Percentiles rank a stretch among this genome's conserved stretches.
Evolutionary conservation across 2,888 invertebrate species (phyloP).

Genomic region (Trachelus troglodyta): DNA sequence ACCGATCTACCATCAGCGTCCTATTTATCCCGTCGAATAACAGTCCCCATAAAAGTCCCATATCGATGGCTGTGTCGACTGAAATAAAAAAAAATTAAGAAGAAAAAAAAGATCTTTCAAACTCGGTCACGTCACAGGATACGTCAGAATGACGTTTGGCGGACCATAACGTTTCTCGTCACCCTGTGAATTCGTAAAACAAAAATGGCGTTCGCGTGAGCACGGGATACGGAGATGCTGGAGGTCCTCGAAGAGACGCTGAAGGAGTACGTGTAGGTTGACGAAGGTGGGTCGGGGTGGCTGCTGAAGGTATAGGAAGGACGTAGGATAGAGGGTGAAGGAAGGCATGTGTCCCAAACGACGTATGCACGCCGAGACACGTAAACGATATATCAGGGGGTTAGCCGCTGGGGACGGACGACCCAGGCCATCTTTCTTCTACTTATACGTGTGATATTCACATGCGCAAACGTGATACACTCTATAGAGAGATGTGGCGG

Average conservation of each 20-base stretch:
- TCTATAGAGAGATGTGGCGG: slow-evolving; percentile 48
- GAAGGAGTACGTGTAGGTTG: slow-evolving; percentile 14
- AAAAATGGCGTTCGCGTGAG: slow-evolving; percentile 36
- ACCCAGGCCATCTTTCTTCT: slow-evolving; percentile 64
- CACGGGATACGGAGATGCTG: slow-evolving; percentile 11
- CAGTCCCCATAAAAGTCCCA: too few species aligned
- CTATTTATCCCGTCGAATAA: too few species aligned
- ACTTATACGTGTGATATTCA: slow-evolving; percentile 59
- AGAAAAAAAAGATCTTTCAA: not conserved
- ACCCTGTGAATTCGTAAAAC: slow-evolving; percentile 60
- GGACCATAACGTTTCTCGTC: slow-evolving; percentile 33
- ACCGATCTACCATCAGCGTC: slow-evolving; percentile 19
- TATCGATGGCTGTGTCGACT: too few species aligned
- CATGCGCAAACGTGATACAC: slow-evolving; percentile 62
- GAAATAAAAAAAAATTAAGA: too few species aligned
- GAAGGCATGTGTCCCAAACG: slow-evolving; percentile 63
- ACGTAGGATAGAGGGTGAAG: slow-evolving; percentile 29
- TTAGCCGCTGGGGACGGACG: slow-evolving; percentile 66
- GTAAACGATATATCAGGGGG: slow-evolving; percentile 67
- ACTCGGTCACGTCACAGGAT: slow-evolving; percentile 17
- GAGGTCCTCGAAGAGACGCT: slow-evolving; percentile 7
- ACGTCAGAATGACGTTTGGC: slow-evolving; percentile 16
- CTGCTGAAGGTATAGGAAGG: slow-evolving; percentile 6
- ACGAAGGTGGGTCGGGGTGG: slow-evolving; percentile 17
- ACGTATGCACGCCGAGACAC: slow-evolving; percentile 65